Evolutionary conservation across 2,113 vertebrate genomes (phyloP).

Genomic region (Oreochromis spilurus): DNA sequence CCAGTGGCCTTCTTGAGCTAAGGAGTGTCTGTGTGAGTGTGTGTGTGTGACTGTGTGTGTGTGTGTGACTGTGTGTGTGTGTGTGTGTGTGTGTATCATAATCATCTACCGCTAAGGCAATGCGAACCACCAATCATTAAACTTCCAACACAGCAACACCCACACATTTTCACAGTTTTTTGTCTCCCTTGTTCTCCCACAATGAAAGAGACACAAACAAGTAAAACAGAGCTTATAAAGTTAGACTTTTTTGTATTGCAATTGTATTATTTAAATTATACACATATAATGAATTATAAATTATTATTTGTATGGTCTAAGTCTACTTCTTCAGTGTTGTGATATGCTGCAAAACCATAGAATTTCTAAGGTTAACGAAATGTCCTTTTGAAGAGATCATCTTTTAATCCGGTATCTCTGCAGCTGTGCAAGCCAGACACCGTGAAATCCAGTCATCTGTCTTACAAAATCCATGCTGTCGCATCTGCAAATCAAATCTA

Average conservation of each 20-base stretch:
- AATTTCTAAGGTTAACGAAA: neutral
- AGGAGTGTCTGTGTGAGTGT: neutral
- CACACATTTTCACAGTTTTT: neutral
- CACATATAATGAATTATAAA: neutral
- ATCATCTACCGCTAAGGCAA: slow-evolving; percentile 10
- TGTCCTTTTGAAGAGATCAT: neutral
- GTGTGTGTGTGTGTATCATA: neutral
- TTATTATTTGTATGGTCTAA: neutral
- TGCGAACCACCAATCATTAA: neutral
- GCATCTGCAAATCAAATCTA: slow-evolving; percentile 44
- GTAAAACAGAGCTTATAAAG: neutral
- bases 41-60: neutral
- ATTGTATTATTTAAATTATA: neutral
- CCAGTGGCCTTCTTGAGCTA: neutral
- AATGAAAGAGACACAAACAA: neutral
- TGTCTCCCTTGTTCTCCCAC: neutral
- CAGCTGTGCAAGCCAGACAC: slow-evolving; percentile 18
- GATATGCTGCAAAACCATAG: neutral
- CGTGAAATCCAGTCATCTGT: slow-evolving; percentile 45
- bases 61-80: neutral
- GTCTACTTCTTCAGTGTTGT: neutral
- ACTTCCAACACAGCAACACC: neutral
- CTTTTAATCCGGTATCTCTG: slow-evolving; percentile 2
- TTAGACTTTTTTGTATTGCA: neutral
- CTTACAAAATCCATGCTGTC: slow-evolving; percentile 19